Percentiles rank a stretch among this genome's conserved stretches.
Conservation (phyloP, 2,888 invertebrate genomes). For the Peribatodes rhomboidaria region DNA sequence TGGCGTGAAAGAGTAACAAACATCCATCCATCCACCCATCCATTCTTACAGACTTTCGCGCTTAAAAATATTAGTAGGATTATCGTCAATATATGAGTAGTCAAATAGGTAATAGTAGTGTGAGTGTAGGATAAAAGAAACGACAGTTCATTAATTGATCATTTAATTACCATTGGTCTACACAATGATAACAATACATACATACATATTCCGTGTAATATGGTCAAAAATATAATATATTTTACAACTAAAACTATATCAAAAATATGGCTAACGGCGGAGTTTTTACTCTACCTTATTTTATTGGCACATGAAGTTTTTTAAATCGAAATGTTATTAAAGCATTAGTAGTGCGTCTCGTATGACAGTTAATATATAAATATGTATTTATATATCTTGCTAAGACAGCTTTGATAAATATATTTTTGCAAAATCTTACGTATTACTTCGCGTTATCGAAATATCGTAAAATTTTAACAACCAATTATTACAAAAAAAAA, state of each 20-base stretch:
- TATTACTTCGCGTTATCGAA: constrained; percentile 77
- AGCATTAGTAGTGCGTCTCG: constrained; percentile 70
- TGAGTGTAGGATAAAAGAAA: constrained; percentile 47
- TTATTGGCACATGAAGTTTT: constrained; percentile 81
- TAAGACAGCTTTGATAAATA: constrained; percentile 64
- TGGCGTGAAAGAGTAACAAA: no score
- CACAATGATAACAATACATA: constrained; percentile 79
- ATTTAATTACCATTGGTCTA: constrained; percentile 80
- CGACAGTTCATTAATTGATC: constrained; percentile 69
- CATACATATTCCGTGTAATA: constrained; percentile 69
- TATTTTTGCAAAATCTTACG: constrained; percentile 62
- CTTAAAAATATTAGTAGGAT: no score
- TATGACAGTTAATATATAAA: constrained; percentile 81
- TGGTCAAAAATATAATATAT: constrained; percentile 72
- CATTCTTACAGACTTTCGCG: no score
- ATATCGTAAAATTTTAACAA: constrained; percentile 70
- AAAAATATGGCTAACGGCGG: constrained; percentile 84
- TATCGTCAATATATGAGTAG: no score
- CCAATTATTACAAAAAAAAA: constrained; percentile 35
- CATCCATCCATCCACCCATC: no score
- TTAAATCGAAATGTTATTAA: constrained; percentile 55
- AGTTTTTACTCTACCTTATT: constrained; percentile 55
- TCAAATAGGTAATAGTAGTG: no score
- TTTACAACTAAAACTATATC: constrained; percentile 76
- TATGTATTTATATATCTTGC: constrained; percentile 78